phyloP scores from a whole-genome alignment of 1,140 invertebrate species.

The Cyclargus thomasi region DNA sequence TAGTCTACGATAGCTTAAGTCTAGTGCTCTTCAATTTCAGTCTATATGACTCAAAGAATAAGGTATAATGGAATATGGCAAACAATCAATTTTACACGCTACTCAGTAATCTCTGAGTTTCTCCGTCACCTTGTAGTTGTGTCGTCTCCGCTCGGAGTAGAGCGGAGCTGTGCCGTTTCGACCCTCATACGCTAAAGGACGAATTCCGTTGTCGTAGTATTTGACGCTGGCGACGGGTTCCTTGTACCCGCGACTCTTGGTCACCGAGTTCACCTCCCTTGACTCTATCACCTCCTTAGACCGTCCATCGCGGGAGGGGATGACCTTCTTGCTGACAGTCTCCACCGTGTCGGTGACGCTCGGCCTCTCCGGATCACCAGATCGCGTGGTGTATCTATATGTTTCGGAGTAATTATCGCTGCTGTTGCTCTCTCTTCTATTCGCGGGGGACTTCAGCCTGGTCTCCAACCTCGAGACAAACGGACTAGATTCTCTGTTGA shows the following conservation, averaged over 20 bases:
- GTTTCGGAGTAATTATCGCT: slow-evolving; percentile 83
- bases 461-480: slow-evolving; percentile 66
- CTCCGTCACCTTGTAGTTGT: slow-evolving; percentile 70
- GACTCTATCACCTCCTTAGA: slow-evolving; percentile 80
- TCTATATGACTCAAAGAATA: slow-evolving; percentile 51
- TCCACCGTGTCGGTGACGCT: slow-evolving; percentile 81
- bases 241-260: slow-evolving; percentile 77
- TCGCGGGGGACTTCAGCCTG: slow-evolving; percentile 60
- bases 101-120: slow-evolving; percentile 71
- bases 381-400: slow-evolving; percentile 79
- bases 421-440: slow-evolving; percentile 76
- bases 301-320: slow-evolving; percentile 78
- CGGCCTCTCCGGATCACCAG: slow-evolving; percentile 78
- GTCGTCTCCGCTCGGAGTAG: slow-evolving; percentile 62
- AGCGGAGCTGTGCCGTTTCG: slow-evolving; percentile 53
- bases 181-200: slow-evolving; percentile 60
- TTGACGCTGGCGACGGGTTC: slow-evolving; percentile 61
- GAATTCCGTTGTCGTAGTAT: slow-evolving; percentile 71
- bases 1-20: slow-evolving; percentile 41
- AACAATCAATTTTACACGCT: slow-evolving; percentile 30
- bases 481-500: slow-evolving; percentile 67
- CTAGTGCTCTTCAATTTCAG: slow-evolving; percentile 52
- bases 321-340: slow-evolving; percentile 79
- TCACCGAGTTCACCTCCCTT: slow-evolving; percentile 80
- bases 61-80: slow-evolving; percentile 60